Base-by-base conservation (phyloP, 2,113 vertebrate species). In the Andinoacara biseriatus region DNA sequence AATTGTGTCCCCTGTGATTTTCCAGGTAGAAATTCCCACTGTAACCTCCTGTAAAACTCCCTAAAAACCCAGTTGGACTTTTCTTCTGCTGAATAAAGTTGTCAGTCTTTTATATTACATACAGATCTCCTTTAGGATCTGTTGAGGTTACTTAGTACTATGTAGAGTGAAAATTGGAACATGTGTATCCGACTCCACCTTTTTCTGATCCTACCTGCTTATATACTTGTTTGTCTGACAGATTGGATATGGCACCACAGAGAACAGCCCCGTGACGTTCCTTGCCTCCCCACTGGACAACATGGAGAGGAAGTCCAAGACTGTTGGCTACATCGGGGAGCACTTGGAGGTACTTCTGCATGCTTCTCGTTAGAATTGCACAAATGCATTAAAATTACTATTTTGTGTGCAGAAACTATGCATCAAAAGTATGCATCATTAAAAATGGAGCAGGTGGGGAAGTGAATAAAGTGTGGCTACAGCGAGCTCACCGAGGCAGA, bases 181-280 rank as follows among this genome's bases (percentile, higher is more conserved):
- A 40, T 40, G 10, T 40, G 40, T 10, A 40, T 40, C 40, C 3
- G 1, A 43, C 40, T 43, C 40, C 40, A 13, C 11, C 40, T 4
- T 43, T 1, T 43, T 17, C 31, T 57, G 8, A 4, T 65, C 24
- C 40, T 40, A 35, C 18, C 59, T 31, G 2, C 5, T 74, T 20
- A 2, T 54, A 46, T 33, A 17, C 3, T 20, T 29, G 15, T 80
- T 29, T 92, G 63, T 79, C 49, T 90, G 76, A 76, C 92, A 99
- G 98, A 88, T 97, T 78, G 97, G 43, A 46, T 99, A 99, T 7
- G 98, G 98, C 57, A 97, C 97, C 83, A 99, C 98, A 0, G 98
- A 99, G 93, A 99, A 98, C 94, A 99, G 98, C 72, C 98, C 98
- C 0, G 97, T 97, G 81, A 97, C 97, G 2, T 99, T 99, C 93